Evolutionary conservation across 2,888 invertebrate species (phyloP).

Genomic region (Trisateles emortualis): DNA sequence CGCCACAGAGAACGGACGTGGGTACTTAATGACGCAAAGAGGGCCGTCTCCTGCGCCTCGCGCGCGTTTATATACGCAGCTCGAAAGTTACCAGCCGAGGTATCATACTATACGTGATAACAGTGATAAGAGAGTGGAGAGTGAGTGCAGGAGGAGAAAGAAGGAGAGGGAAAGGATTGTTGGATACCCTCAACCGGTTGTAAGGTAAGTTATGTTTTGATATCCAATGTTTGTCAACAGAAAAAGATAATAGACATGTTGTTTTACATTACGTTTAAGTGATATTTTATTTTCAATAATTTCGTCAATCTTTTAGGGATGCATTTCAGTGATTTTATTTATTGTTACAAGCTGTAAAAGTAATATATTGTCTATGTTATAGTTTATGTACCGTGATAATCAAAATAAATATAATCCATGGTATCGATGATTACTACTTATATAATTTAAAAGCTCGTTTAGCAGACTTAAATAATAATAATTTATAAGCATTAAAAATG

Average conservation of each 20-base stretch:
- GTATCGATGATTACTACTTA: too few species aligned
- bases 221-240: neutral
- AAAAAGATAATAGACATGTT: neutral
- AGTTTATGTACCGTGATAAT: too few species aligned
- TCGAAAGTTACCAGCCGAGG: slow-evolving; percentile 83
- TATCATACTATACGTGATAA: slow-evolving; percentile 84
- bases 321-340: too few species aligned
- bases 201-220: slow-evolving; percentile 62
- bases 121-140: slow-evolving; percentile 81
- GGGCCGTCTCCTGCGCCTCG: slow-evolving; percentile 75
- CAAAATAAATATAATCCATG: too few species aligned
- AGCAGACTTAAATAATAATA: too few species aligned
- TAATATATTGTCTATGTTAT: too few species aligned
- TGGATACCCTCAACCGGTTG: slow-evolving; percentile 58
- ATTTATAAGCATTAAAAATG: too few species aligned
- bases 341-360: too few species aligned
- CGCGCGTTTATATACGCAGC: slow-evolving; percentile 80
- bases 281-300: neutral
- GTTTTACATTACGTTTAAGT: neutral
- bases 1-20: slow-evolving; percentile 69
- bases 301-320: neutral
- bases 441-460: too few species aligned
- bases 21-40: slow-evolving; percentile 71
- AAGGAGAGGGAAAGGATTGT: slow-evolving; percentile 70
- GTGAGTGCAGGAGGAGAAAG: slow-evolving; percentile 75